Evolutionary conservation across 2,888 invertebrate genomes (phyloP), one percentile per base, ranked within the genome.

Genomic region (Drosophila cracens): DNA sequence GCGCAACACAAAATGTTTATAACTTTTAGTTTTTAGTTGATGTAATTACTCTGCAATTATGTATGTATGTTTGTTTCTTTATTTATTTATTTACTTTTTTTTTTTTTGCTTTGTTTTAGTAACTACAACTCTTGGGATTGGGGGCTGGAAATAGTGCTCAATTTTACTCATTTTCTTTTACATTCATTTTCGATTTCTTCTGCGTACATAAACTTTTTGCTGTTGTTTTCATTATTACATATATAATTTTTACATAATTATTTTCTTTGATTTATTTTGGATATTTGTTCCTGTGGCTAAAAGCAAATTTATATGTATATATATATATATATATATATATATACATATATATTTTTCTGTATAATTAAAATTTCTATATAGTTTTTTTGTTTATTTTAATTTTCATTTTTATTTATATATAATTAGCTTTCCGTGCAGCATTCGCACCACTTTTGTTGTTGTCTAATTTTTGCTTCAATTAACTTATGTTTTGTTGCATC

Each of bases 1-100:
- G 77, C 74, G 85, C 83, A 87, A 87, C 87, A 31, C 54, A 75
- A 83, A 89, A 89, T 72, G 82, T 65, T 84, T 82, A 76, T 71
- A 83, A 87, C 87, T 74, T 72, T 70, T 68, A 46, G 46, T 56
- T 58, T 38, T 38, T 33, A 48, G 48, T 52, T 61, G 46, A 43
- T 59, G 56, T 61, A 59, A 54, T 58, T 61, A 69, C 57, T 70
- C 60, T 70, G 64, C 66, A 48, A 43, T 29, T 57, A 29, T 62
- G 49, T 48, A n/a, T 66, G 57, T 25, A 5, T 21, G 49, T 51
- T 51, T 53, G 16, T 53, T 8, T n/a, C 4, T 40, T n/a, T 33
- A 4, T n/a, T 40, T n/a, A 6, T 16, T 52, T 33, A 10, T 27
- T 4, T 31, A 10, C 10, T 31, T 31, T 0, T 1, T 21, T 1